Evolutionary conservation across 2,888 invertebrate species (phyloP).

Genomic region (Proisotoma minuta): DNA sequence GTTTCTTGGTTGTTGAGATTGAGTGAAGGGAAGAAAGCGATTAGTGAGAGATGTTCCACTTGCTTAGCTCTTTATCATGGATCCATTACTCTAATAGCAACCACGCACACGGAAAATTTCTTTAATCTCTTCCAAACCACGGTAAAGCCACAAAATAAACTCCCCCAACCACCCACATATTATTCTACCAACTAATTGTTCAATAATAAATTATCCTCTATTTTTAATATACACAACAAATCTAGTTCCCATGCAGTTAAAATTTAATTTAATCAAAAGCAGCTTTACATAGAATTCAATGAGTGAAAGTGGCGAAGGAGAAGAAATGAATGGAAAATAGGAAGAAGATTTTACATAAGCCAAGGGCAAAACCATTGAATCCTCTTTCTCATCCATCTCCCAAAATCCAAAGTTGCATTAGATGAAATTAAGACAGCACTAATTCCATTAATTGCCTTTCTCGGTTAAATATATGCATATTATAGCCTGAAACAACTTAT

Average conservation of each 20-base stretch:
- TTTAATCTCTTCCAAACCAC: conserved; percentile 10
- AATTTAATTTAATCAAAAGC: too few species aligned
- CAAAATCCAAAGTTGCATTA: conserved; percentile 12
- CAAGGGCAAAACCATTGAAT: background rate
- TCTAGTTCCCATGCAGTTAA: too few species aligned
- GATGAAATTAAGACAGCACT: conserved; percentile 7
- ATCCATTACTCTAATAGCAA: conserved; percentile 20
- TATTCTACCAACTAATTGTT: background rate
- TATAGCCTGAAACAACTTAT: too few species aligned
- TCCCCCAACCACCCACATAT: background rate
- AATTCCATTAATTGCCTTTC: conserved; percentile 9
- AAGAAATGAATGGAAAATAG: background rate
- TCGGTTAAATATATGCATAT: background rate
- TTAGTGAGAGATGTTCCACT: conserved; percentile 1
- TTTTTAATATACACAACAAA: too few species aligned
- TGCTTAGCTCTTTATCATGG: conserved; percentile 10
- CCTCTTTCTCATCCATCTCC: background rate
- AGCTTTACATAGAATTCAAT: too few species aligned
- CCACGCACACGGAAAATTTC: conserved; percentile 33
- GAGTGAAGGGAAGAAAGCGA: conserved; percentile 5
- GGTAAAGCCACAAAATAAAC: too few species aligned
- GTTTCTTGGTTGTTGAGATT: too few species aligned
- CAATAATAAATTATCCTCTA: too few species aligned
- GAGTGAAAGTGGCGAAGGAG: too few species aligned
- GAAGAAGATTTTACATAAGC: background rate